These are phyloP conservation scores for Emydocephalus ijimae DNA, from an alignment of 2,113 vertebrate species.

Conservation along the genomic window DNA sequence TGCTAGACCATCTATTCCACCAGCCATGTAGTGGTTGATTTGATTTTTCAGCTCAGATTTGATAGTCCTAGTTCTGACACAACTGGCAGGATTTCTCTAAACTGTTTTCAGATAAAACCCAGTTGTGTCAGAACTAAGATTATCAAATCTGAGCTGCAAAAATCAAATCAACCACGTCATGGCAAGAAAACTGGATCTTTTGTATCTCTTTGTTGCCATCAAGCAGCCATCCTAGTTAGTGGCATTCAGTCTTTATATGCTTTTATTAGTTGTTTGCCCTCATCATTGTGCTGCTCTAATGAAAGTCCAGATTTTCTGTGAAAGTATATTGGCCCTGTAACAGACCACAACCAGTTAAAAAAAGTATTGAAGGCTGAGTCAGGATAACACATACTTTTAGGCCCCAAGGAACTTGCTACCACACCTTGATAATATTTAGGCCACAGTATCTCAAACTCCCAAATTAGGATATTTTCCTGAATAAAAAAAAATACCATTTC, in stretches of 20 bases:
- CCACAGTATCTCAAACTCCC: neutral
- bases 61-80: too few relatives aligned
- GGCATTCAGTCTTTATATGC: neutral
- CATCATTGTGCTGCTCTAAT: neutral
- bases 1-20: neutral
- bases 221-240: neutral
- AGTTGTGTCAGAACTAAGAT: neutral
- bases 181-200: neutral
- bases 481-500: neutral
- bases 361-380: neutral
- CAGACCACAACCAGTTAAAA: neutral
- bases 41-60: too few relatives aligned
- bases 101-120: too few relatives aligned
- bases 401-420: neutral
- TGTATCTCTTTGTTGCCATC: neutral
- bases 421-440: neutral
- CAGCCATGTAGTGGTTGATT: neutral
- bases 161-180: neutral
- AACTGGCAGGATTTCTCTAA: too few relatives aligned
- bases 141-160: neutral
- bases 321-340: neutral
- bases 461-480: neutral
- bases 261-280: neutral
- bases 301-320: neutral
- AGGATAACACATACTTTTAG: neutral